Evolutionary conservation across 2,888 invertebrate genomes (phyloP).

Genomic region (Molorchus minor): DNA sequence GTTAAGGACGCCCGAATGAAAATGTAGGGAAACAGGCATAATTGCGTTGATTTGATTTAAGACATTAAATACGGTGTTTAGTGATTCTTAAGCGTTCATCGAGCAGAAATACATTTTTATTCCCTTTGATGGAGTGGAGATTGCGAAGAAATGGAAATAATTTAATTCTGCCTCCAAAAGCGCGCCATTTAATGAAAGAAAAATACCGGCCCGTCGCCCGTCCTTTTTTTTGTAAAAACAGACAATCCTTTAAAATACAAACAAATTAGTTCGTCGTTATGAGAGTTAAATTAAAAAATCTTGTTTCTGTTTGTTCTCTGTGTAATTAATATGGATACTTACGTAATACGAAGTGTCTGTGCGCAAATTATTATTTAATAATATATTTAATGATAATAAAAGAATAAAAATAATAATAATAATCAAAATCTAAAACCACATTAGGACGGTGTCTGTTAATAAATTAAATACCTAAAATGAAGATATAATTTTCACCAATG

Average conservation of each 20-base stretch:
- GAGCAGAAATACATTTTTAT: slow-evolving; percentile 30
- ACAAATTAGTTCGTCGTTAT: slow-evolving; percentile 13
- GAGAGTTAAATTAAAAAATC: slow-evolving; percentile 6
- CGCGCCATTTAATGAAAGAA: slow-evolving; percentile 27
- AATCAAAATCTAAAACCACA: too few relatives aligned
- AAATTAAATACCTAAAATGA: too few relatives aligned
- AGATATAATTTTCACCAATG: too few relatives aligned
- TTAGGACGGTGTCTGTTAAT: too few relatives aligned
- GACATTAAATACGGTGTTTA: slow-evolving; percentile 17
- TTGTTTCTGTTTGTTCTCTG: too few relatives aligned
- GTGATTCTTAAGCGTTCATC: slow-evolving; percentile 14
- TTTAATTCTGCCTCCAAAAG: slow-evolving; percentile 31
- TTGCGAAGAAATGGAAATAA: slow-evolving; percentile 25
- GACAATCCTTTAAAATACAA: slow-evolving; percentile 16
- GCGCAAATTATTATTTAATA: too few relatives aligned
- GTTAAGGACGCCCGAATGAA: not conserved
- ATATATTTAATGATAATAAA: too few relatives aligned
- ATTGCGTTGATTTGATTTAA: slow-evolving; percentile 23
- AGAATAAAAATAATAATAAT: too few relatives aligned
- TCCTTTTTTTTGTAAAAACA: not conserved
- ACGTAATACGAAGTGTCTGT: too few relatives aligned
- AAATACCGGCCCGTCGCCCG: slow-evolving; percentile 5
- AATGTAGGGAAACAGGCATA: slow-evolving; percentile 7
- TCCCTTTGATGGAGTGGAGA: slow-evolving; percentile 25
- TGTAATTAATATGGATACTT: too few relatives aligned